phyloP scores from a whole-genome alignment of 2,888 invertebrate species.

The Bursaphelenchus okinawaensis region DNA sequence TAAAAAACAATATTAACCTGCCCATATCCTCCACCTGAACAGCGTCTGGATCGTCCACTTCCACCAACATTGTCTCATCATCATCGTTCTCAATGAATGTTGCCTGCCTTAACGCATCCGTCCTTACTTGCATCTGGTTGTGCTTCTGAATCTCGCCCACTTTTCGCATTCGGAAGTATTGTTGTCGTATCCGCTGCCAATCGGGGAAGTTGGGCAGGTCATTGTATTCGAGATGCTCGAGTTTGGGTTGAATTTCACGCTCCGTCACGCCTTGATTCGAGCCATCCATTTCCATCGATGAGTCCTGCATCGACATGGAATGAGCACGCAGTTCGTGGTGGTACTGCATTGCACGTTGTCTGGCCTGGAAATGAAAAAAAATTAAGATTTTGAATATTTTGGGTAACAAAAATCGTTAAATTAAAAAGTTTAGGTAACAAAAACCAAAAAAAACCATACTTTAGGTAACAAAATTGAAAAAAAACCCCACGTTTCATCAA shows the following conservation, averaged over 20 bases:
- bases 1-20: background rate
- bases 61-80: constrained; percentile 2
- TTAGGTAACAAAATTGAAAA: too few species aligned
- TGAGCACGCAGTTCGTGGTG: background rate
- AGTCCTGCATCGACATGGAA: background rate
- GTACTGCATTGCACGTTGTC: constrained; percentile 7
- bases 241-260: background rate
- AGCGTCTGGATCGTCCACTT: constrained; percentile 6
- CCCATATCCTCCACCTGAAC: background rate
- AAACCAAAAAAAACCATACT: too few species aligned
- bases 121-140: background rate
- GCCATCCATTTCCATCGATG: background rate
- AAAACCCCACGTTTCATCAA: too few species aligned
- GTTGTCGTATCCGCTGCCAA: constrained; percentile 30
- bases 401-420: too few species aligned
- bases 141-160: constrained; percentile 13
- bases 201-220: constrained; percentile 29
- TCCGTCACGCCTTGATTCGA: background rate
- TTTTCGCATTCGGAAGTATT: constrained; percentile 32
- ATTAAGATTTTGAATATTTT: too few species aligned
- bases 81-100: constrained; percentile 5
- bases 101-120: background rate
- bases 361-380: background rate
- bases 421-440: too few species aligned
- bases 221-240: background rate